phyloP scores from a whole-genome alignment of 2,888 invertebrate species.

The Zootermopsis nevadensis region DNA sequence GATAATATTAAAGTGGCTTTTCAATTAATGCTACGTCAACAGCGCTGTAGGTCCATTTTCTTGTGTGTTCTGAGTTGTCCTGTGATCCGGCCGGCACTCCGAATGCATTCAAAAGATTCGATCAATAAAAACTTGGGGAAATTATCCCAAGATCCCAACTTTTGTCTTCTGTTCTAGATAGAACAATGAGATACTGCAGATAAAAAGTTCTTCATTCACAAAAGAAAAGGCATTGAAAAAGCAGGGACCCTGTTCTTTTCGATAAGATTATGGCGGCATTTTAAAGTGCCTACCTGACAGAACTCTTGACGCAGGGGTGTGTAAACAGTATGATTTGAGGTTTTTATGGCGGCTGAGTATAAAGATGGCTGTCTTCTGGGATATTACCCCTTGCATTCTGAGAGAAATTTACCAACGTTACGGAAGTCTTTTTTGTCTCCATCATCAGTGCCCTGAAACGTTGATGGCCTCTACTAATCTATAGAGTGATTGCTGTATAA shows the following conservation, averaged over 20 bases:
- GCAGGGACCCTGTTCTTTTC: not conserved
- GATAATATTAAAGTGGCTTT: not conserved
- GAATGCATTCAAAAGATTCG: not conserved
- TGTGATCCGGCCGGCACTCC: not conserved
- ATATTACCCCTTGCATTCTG: no score
- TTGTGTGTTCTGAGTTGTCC: not conserved
- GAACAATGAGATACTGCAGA: not conserved
- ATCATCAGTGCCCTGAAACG: no score
- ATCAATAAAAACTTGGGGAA: not conserved
- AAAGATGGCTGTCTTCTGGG: no score
- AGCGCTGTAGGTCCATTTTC: not conserved
- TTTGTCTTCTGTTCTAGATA: not conserved
- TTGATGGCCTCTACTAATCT: no score
- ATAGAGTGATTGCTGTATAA: no score
- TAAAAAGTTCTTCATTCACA: not conserved
- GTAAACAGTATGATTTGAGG: not conserved
- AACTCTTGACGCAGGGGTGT: not conserved
- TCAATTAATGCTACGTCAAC: not conserved
- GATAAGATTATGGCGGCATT: not conserved
- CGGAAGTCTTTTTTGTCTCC: no score
- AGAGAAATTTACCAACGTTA: no score
- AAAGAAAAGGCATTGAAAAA: not conserved
- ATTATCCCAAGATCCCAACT: conserved; percentile 1
- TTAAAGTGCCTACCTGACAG: not conserved
- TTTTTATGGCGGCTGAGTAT: no score